Percentiles rank a stretch among this genome's conserved stretches.
These are phyloP conservation scores for Cephus sareptanus DNA, from an alignment of 2,888 invertebrate species.

Conservation along the genomic window DNA sequence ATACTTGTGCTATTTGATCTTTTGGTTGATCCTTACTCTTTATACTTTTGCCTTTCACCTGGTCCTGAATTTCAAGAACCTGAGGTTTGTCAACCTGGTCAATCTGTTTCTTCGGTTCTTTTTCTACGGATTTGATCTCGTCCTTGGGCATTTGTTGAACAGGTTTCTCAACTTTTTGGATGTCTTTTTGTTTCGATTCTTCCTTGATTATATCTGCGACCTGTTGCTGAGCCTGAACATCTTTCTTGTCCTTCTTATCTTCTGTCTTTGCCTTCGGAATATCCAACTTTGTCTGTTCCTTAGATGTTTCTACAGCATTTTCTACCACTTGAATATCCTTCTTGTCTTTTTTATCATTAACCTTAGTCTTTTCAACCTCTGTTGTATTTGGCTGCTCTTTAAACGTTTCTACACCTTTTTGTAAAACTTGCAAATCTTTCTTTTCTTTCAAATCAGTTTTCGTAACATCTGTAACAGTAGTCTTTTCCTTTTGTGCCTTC, in stretches of 20 bases:
- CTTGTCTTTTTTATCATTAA: slow-evolving; percentile 6
- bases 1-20: slow-evolving; percentile 11
- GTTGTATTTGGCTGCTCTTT: background rate
- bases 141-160: slow-evolving; percentile 3
- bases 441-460: slow-evolving; percentile 6
- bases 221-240: slow-evolving; percentile 3
- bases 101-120: background rate
- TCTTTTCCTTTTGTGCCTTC: background rate
- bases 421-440: slow-evolving; percentile 6
- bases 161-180: background rate
- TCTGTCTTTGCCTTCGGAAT: slow-evolving; percentile 10
- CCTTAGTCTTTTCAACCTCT: background rate
- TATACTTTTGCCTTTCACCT: slow-evolving; percentile 6
- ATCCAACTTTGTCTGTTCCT: slow-evolving; percentile 1
- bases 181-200: background rate
- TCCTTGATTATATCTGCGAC: background rate
- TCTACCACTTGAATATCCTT: background rate
- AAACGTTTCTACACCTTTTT: background rate
- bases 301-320: background rate
- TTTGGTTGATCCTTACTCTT: slow-evolving; percentile 12
- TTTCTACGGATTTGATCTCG: background rate
- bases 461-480: background rate
- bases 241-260: slow-evolving; percentile 8
- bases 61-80: slow-evolving; percentile 1
- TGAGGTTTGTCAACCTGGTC: slow-evolving; percentile 9